phyloP scores from a whole-genome alignment of 1,140 invertebrate genomes.

The Hyles vespertilio region DNA sequence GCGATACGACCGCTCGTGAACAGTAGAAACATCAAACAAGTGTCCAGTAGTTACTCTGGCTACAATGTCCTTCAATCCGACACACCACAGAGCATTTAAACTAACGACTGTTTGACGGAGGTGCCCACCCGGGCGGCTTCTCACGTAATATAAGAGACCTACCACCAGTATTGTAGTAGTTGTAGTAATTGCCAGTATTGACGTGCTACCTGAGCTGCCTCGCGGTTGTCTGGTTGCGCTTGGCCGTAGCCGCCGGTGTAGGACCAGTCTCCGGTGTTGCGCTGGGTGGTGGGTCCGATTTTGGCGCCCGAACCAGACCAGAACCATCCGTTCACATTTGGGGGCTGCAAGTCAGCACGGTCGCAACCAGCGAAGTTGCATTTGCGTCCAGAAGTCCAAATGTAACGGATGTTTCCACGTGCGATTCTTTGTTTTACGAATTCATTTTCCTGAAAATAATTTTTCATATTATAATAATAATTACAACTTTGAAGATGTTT shows the following conservation, averaged over 20 bases:
- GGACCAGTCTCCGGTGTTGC: conserved; percentile 93
- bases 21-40: too few relatives aligned
- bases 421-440: conserved; percentile 91
- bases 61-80: too few relatives aligned
- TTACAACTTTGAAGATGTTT: too few relatives aligned
- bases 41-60: too few relatives aligned
- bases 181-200: too few relatives aligned
- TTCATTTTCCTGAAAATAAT: conserved; percentile 84
- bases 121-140: too few relatives aligned
- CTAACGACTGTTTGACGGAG: too few relatives aligned
- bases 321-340: conserved; percentile 94
- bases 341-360: conserved; percentile 89
- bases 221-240: conserved; percentile 91
- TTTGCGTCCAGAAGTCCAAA: conserved; percentile 94
- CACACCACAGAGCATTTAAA: too few relatives aligned
- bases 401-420: conserved; percentile 84
- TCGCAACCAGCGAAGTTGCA: conserved; percentile 95
- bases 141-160: too few relatives aligned
- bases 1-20: too few relatives aligned
- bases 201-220: conserved; percentile 85
- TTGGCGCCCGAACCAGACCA: conserved; percentile 94
- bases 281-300: conserved; percentile 90
- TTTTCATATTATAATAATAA: not conserved
- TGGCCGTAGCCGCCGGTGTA: conserved; percentile 89
- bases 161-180: too few relatives aligned